phyloP scores from a whole-genome alignment of 2,888 invertebrate genomes.

The Plebejus melissa region DNA sequence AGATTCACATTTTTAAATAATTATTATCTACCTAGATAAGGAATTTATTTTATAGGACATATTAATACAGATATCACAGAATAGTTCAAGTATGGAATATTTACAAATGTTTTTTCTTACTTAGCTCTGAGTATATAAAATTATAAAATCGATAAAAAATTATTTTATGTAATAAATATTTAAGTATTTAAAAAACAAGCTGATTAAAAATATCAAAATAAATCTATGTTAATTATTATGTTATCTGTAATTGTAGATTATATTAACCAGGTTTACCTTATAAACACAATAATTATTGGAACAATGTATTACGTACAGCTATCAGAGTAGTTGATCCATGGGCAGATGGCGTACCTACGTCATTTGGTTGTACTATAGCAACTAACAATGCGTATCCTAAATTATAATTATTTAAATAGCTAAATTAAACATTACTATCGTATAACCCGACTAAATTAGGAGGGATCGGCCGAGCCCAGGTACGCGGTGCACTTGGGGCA shows the following conservation, averaged over 20 bases:
- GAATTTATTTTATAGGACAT: constrained; percentile 24
- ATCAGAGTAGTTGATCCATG: too few relatives aligned
- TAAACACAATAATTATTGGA: not conserved
- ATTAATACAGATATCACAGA: constrained; percentile 42
- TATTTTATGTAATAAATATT: not conserved
- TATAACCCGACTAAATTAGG: constrained; percentile 45
- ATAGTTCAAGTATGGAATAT: constrained; percentile 30
- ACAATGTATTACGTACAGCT: not conserved
- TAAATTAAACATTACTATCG: not conserved
- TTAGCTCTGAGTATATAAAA: not conserved
- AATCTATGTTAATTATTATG: not conserved
- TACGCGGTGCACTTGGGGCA: constrained; percentile 70
- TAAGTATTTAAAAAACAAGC: not conserved
- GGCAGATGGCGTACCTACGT: too few relatives aligned
- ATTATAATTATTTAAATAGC: not conserved
- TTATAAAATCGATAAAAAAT: not conserved
- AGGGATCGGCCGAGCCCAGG: constrained; percentile 62
- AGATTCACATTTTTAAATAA: constrained; percentile 2
- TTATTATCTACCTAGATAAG: constrained; percentile 3
- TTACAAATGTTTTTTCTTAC: not conserved
- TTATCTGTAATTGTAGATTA: not conserved
- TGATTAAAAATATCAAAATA: not conserved
- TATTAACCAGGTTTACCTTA: not conserved
- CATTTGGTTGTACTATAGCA: too few relatives aligned
- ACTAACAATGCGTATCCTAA: not conserved